Evolutionary conservation across 2,113 vertebrate species (phyloP), one percentile per base, ranked within the genome.

Genomic region (Sapayoa aenigma): DNA sequence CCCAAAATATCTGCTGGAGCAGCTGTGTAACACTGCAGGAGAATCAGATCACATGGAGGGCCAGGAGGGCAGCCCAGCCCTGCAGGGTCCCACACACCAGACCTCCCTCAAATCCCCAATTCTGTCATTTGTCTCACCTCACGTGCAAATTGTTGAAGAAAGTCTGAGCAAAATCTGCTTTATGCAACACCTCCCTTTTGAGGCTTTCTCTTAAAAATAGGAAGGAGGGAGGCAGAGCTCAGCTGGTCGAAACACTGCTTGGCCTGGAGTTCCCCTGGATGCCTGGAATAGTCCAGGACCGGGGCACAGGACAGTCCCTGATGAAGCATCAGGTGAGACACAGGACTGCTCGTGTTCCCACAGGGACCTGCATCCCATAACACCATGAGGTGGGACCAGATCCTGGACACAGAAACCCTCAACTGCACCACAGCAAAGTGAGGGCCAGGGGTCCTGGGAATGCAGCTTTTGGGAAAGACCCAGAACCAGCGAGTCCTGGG

Each of bases 1-100:
- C 60, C 55, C 42, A 24, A 15, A 69, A 41, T 2, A 22, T 3
- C 52, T 15, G 42, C 85, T 3, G 37, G 62, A 72, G 42, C 72
- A 49, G 50, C 66, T 2, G 49, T 8, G 28, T 5, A 9, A 39
- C 1, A 2, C 71, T n/a, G 63, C 58, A 27, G 7, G 53, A 3
- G 1, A 22, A 35, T 4, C 23, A 17, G 80, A 28, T 1, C 5
- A 20, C 47, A 8, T 2, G 11, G 46, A 59, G 53, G 53, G 49
- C 14, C n/a, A 42, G 66, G 14, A 56, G 56, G 16, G 59, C 22
- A 67, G 53, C 49, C 20, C 58, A 17, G 85, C 49, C 41, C 62
- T 2, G 0, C 0, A 5, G 37, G 62, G 27, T 11, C 42, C 87
- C 23, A 0, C 4, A 5, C 12, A 1, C 16, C 5, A 0, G 5